Evolutionary conservation across 2,888 invertebrate genomes (phyloP), one percentile per base, ranked within the genome.

Genomic region (Orthosia gothica): DNA sequence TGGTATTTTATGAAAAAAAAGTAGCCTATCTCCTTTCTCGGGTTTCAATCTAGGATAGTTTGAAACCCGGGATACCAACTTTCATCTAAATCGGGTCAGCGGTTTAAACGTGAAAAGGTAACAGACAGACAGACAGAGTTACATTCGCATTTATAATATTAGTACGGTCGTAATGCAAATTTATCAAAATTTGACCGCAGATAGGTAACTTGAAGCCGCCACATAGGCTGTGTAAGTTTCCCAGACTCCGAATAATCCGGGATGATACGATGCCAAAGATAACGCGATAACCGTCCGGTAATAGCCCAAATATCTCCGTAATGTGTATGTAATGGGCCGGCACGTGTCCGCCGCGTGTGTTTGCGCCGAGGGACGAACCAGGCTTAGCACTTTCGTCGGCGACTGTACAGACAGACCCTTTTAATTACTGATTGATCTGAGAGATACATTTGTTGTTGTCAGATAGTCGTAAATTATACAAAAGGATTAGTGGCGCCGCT

Each of bases 371-470:
- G 79, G 74, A 84, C 59, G 70, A 90, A 94, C 93, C 91, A 90
- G 94, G 95, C 95, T 96, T 95, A 96, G 93, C 95, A 95, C 95
- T 95, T 94, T 93, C 91, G 90, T 82, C 85, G 85, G 84, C 91
- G 92, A 88, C 90, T 90, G 92, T 91, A 91, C 91, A 74, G 54
- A 61, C 91, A 76, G 74, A 82, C 82, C 89, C 86, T 92, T 95
- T 95, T 95, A 94, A 95, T 95, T 95, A 93, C 95, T 91, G 95
- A 95, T 95, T 92, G 94, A 94, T 94, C 93, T 92, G 64, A 58
- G 52, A 85, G 93, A 93, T 94, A 93, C 67, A 89, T 85, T 90
- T 90, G 91, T 85, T 91, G 85, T 74, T 89, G 88, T 88, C 89
- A 82, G 87, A 78, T 85, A 89, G 81, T 92, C 92, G 90, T 94